Evolutionary conservation across 2,888 invertebrate species (phyloP).

Genomic region (Amphipyra tragopoginis): DNA sequence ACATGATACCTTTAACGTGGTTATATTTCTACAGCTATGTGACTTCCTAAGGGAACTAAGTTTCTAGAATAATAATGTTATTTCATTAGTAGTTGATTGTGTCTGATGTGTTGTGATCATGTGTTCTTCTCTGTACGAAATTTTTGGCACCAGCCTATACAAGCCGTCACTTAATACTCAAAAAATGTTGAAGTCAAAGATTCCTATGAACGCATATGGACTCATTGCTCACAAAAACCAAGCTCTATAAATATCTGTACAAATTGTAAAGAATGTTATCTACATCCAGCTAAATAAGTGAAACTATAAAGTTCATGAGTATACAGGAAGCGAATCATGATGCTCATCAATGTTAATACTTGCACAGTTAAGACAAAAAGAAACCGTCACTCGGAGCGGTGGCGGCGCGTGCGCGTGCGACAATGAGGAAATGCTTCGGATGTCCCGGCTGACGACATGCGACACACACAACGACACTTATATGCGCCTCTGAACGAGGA

Average conservation of each 20-base stretch:
- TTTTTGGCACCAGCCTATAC: too few relatives aligned
- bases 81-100: too few relatives aligned
- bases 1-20: too few relatives aligned
- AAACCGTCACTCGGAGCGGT: slow-evolving; percentile 47
- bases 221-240: too few relatives aligned
- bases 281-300: slow-evolving; percentile 23
- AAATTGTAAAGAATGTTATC: slow-evolving; percentile 31
- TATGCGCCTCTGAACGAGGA: slow-evolving; percentile 6
- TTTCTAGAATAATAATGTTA: too few relatives aligned
- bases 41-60: too few relatives aligned
- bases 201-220: too few relatives aligned
- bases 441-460: slow-evolving; percentile 67
- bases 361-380: slow-evolving; percentile 68
- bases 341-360: slow-evolving; percentile 66
- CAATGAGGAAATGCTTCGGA: slow-evolving; percentile 79
- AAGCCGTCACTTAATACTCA: too few relatives aligned
- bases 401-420: slow-evolving; percentile 68
- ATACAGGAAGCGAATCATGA: slow-evolving; percentile 58
- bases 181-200: too few relatives aligned
- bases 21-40: too few relatives aligned
- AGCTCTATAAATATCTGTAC: background rate
- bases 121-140: too few relatives aligned
- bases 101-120: too few relatives aligned
- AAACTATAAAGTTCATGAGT: slow-evolving; percentile 37
- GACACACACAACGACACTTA: slow-evolving; percentile 22